Evolutionary conservation across 2,797 vertebrate genomes (phyloP).

Genomic region (Coluber constrictor): DNA sequence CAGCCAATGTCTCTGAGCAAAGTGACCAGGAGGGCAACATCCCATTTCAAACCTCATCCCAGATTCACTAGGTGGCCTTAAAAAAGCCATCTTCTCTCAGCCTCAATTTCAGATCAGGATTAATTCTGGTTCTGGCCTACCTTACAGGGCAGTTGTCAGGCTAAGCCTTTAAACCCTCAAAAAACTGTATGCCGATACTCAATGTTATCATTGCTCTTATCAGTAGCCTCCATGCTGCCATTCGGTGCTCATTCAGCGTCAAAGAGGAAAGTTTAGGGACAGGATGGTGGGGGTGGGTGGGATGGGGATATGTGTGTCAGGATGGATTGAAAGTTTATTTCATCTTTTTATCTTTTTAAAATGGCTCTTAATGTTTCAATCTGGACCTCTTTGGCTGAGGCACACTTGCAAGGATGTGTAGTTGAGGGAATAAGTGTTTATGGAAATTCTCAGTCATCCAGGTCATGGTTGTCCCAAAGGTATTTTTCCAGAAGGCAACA

Average conservation of each 20-base stretch:
- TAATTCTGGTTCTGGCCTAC: background rate
- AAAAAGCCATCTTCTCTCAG: background rate
- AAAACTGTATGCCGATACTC: background rate
- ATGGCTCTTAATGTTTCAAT: background rate
- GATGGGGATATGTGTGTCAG: background rate
- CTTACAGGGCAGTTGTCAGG: background rate
- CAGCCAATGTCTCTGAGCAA: background rate
- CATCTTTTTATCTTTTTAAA: too few relatives aligned
- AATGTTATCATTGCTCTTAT: background rate
- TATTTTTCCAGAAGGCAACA: too few relatives aligned
- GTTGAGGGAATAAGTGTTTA: background rate
- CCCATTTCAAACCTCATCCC: background rate
- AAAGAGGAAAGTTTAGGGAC: background rate
- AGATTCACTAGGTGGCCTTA: background rate
- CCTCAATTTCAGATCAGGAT: background rate
- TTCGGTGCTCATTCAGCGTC: background rate
- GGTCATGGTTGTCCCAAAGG: too few relatives aligned
- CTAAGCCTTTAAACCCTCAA: background rate
- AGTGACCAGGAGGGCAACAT: background rate
- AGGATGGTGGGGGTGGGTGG: fast-evolving
- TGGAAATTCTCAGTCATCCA: too few relatives aligned
- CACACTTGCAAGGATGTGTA: background rate
- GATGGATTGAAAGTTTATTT: background rate
- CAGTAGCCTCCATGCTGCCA: background rate
- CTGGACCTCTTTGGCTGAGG: background rate